These are phyloP conservation scores for Agrilus biguttatus DNA, from an alignment of 2,888 invertebrate species.

Conservation along the genomic window DNA sequence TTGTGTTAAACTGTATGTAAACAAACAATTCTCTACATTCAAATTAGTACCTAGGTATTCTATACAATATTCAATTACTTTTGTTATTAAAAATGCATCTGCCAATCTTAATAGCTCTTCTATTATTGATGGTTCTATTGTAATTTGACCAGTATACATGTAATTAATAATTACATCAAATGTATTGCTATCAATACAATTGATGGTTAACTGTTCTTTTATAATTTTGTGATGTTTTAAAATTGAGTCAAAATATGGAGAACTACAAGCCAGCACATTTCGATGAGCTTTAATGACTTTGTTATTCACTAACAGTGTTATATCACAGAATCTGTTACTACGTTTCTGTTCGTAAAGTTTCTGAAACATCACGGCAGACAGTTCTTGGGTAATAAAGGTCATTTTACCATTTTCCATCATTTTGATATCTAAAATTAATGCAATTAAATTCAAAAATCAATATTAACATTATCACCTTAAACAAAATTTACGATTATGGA, in stretches of 20 bases:
- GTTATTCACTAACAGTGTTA: constrained; percentile 42
- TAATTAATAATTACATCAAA: constrained; percentile 45
- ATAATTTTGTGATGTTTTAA: constrained; percentile 38
- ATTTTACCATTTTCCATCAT: constrained; percentile 26
- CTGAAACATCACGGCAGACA: constrained; percentile 24
- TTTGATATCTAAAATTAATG: constrained; percentile 3
- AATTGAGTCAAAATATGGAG: constrained; percentile 49
- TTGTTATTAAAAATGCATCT: constrained; percentile 45
- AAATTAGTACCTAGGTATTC: constrained; percentile 47
- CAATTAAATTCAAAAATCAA: constrained; percentile 1
- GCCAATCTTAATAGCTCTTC: constrained; percentile 45
- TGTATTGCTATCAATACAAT: constrained; percentile 40
- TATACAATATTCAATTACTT: constrained; percentile 46
- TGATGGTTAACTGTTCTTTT: constrained; percentile 39
- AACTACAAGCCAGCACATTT: constrained; percentile 46
- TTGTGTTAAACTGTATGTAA: constrained; percentile 43
- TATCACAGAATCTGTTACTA: constrained; percentile 43
- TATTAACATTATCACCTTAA: no score
- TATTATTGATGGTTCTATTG: constrained; percentile 43
- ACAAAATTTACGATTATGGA: no score
- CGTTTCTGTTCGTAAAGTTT: constrained; percentile 36
- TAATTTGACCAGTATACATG: constrained; percentile 48
- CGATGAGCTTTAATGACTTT: constrained; percentile 44
- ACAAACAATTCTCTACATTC: constrained; percentile 45
- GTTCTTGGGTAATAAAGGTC: constrained; percentile 28